A percentile compares a stretch with the other conserved stretches of the same genome.
Evolutionary conservation across 1,140 invertebrate species (phyloP).

Genomic region (Nasonia vitripennis): DNA sequence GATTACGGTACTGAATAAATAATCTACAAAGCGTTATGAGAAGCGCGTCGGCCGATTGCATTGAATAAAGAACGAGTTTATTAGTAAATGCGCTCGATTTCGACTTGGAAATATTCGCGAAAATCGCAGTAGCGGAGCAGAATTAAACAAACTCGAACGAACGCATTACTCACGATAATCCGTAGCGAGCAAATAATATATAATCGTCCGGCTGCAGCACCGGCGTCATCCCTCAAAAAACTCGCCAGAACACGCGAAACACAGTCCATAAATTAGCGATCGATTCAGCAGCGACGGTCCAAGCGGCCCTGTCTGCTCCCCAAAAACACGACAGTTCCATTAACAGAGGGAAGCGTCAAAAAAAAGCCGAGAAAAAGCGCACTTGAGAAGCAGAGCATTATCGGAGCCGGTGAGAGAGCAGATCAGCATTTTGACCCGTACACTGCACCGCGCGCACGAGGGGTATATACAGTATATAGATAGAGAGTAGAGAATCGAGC

Average conservation of each 20-base stretch:
- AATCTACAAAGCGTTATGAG: too few species aligned
- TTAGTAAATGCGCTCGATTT: not conserved
- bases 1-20: too few species aligned
- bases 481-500: not conserved
- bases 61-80: not conserved
- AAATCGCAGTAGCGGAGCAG: not conserved
- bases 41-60: not conserved
- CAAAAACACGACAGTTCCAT: constrained; percentile 14
- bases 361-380: not conserved
- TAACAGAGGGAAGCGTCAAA: not conserved
- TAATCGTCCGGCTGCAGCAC: not conserved
- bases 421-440: constrained; percentile 7
- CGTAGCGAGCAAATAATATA: not conserved
- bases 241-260: not conserved
- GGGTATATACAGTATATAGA: not conserved
- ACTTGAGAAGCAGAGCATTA: not conserved
- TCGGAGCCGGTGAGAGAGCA: not conserved
- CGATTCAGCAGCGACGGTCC: not conserved
- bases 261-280: not conserved
- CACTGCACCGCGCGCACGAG: not conserved
- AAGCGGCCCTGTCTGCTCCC: not conserved
- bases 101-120: not conserved
- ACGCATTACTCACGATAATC: not conserved
- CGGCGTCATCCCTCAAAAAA: not conserved
- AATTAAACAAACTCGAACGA: not conserved